phyloP scores from a whole-genome alignment of 2,888 invertebrate species.

The Mellilla xanthometata region DNA sequence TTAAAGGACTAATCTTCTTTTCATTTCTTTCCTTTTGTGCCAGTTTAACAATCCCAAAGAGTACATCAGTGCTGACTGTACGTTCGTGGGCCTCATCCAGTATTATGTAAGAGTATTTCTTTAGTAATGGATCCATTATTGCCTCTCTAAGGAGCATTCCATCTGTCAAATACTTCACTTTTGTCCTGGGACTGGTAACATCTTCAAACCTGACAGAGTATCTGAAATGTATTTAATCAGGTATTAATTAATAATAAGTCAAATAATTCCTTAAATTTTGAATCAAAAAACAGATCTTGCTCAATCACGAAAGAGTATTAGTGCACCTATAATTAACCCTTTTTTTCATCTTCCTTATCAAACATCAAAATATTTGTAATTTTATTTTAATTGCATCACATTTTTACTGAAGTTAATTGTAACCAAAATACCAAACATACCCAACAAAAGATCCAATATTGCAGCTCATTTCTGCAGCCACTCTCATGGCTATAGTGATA shows the following conservation, averaged over 20 bases:
- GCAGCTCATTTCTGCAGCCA: constrained; percentile 93
- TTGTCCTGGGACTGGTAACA: constrained; percentile 89
- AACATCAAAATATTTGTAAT: too few species aligned
- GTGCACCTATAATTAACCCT: too few species aligned
- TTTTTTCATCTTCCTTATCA: too few species aligned
- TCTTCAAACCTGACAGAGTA: constrained; percentile 96
- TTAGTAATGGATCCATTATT: constrained; percentile 88
- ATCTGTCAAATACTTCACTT: constrained; percentile 96
- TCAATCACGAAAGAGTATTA: too few species aligned
- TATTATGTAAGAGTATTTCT: constrained; percentile 91
- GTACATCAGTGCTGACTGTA: constrained; percentile 95
- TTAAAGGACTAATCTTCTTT: constrained; percentile 83
- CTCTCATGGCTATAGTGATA: constrained; percentile 94
- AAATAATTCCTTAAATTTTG: too few species aligned
- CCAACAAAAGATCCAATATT: constrained; percentile 88
- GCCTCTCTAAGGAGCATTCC: constrained; percentile 97
- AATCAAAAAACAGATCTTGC: too few species aligned
- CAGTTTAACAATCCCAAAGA: constrained; percentile 95
- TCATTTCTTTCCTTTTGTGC: constrained; percentile 89
- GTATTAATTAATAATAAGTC: too few species aligned
- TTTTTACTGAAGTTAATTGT: too few species aligned
- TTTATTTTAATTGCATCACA: too few species aligned
- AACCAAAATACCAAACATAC: constrained; percentile 35
- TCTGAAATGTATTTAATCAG: constrained; percentile 52
- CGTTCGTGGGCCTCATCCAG: constrained; percentile 98